Conservation (phyloP, 2,888 invertebrate species). For the Loripinus fragilis region DNA sequence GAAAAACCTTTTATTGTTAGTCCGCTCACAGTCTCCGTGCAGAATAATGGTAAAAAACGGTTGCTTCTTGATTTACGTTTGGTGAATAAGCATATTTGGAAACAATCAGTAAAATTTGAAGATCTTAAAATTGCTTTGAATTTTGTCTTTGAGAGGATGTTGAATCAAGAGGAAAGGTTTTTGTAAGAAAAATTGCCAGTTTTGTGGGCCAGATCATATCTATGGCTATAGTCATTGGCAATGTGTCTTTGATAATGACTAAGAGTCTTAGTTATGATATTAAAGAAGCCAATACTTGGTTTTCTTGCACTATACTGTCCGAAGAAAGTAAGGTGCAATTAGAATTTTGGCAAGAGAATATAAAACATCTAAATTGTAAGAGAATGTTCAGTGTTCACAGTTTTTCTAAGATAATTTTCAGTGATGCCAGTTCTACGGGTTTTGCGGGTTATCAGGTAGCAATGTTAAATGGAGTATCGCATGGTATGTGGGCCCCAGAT, state of each 20-base stretch:
- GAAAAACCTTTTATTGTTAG: too few species aligned
- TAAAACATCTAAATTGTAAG: background rate
- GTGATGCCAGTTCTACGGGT: background rate
- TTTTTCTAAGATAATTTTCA: background rate
- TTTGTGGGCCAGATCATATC: background rate
- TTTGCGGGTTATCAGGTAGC: background rate
- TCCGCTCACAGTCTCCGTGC: too few species aligned
- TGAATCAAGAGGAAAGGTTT: background rate
- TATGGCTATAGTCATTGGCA: background rate
- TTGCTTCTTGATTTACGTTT: conserved; percentile 49
- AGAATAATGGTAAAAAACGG: too few species aligned
- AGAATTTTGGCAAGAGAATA: background rate
- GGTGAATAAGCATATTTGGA: conserved; percentile 50
- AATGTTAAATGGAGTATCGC: background rate
- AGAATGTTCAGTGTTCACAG: background rate
- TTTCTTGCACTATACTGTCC: background rate
- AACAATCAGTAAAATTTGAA: conserved; percentile 30
- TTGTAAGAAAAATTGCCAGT: background rate
- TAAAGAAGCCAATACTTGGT: background rate
- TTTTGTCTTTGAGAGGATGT: background rate
- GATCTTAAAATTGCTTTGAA: conserved; percentile 34
- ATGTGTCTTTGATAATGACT: background rate
- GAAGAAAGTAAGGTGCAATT: background rate
- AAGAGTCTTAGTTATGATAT: background rate
- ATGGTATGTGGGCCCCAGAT: background rate